Conservation (phyloP, 2,113 vertebrate species). For the Balaenoptera acutorostrata region DNA sequence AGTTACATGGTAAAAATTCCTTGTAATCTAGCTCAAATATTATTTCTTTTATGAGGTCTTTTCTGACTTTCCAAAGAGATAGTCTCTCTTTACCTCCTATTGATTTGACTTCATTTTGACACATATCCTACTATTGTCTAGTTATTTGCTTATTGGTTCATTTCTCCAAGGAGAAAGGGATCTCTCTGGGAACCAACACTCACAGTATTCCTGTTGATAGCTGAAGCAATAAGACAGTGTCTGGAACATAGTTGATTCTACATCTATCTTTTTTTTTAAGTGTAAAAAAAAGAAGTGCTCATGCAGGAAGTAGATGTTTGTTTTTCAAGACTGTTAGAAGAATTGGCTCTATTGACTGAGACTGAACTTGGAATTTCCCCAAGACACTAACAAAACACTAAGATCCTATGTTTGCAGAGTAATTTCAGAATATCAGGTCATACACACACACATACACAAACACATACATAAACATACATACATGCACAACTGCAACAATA, state of each 20-base stretch:
- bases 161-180: not conserved
- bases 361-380: not conserved
- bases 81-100: not conserved
- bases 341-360: not conserved
- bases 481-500: not conserved
- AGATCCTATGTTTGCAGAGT: not conserved
- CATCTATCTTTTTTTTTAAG: not conserved
- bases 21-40: not conserved
- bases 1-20: not conserved
- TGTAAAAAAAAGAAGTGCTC: not conserved
- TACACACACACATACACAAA: not conserved
- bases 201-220: not conserved
- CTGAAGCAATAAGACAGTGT: not conserved
- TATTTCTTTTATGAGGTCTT: not conserved
- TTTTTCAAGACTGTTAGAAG: not conserved
- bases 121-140: not conserved
- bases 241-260: not conserved
- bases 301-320: not conserved
- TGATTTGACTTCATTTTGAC: not conserved
- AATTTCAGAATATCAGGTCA: not conserved
- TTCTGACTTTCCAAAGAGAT: not conserved
- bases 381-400: not conserved
- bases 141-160: not conserved
- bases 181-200: not conserved
- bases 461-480: not conserved